Percentiles rank a stretch among this genome's conserved stretches.
Evolutionary conservation across 1,140 invertebrate genomes (phyloP).

Genomic region (Orussus abietinus): DNA sequence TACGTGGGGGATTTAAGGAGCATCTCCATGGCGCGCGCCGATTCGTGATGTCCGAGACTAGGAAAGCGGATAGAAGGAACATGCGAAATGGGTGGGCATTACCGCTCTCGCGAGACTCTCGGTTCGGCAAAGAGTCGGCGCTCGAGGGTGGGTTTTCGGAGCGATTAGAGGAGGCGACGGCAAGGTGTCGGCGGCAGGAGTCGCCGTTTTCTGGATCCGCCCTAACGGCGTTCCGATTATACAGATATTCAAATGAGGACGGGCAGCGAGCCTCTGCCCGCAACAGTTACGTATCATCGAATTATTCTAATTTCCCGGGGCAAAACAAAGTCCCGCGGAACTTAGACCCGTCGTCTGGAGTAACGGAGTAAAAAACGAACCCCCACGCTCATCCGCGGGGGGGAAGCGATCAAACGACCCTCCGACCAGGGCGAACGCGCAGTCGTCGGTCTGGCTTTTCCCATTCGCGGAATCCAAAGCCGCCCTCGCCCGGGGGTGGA

Average conservation of each 20-base stretch:
- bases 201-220: constrained; percentile 46
- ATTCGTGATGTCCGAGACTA: too few relatives aligned
- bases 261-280: constrained; percentile 36
- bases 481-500: background rate
- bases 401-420: background rate
- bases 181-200: constrained; percentile 32
- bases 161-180: constrained; percentile 28
- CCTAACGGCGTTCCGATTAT: constrained; percentile 52
- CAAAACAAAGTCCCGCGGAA: constrained; percentile 35
- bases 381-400: constrained; percentile 13
- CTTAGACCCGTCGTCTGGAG: too few relatives aligned
- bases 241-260: constrained; percentile 49
- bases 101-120: too few relatives aligned
- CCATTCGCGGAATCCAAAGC: constrained; percentile 33
- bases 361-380: constrained; percentile 23
- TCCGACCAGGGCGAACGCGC: constrained; percentile 28
- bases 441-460: constrained; percentile 31
- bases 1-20: too few relatives aligned
- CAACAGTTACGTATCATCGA: constrained; percentile 55
- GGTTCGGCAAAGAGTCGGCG: too few relatives aligned
- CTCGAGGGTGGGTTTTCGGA: constrained; percentile 31
- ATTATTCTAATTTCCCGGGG: constrained; percentile 51
- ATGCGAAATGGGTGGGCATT: too few relatives aligned
- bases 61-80: too few relatives aligned
- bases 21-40: too few relatives aligned